Conservation (phyloP, 2,797 vertebrate genomes). For the Labroides dimidiatus region DNA sequence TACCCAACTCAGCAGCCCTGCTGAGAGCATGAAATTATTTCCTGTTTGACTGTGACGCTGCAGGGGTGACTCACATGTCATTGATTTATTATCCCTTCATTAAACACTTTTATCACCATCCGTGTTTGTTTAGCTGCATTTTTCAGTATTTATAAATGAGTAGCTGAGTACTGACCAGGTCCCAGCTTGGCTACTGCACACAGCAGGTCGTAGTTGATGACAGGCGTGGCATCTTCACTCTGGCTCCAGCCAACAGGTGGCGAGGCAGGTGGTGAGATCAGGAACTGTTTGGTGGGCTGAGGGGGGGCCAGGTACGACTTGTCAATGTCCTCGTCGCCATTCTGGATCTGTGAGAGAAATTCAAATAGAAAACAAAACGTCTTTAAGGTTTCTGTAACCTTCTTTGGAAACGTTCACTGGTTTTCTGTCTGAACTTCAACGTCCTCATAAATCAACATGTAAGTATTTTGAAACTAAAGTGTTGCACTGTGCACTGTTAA, state of each 20-base stretch:
- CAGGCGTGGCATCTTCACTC: constrained; percentile 93
- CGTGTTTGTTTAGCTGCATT: background rate
- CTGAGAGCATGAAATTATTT: constrained; percentile 41
- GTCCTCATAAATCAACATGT: too few species aligned
- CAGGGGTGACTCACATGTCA: constrained; percentile 18
- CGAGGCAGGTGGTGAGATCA: constrained; percentile 96
- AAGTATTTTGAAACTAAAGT: too few species aligned
- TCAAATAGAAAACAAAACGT: background rate
- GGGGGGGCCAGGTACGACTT: constrained; percentile 95
- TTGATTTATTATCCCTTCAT: constrained; percentile 1
- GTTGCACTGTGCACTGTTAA: too few species aligned
- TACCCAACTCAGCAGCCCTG: background rate
- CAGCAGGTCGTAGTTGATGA: constrained; percentile 96
- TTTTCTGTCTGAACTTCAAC: too few species aligned
- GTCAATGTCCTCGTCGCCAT: constrained; percentile 88
- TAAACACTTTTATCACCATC: background rate
- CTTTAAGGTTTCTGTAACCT: background rate
- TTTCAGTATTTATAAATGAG: background rate
- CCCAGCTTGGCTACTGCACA: constrained; percentile 97
- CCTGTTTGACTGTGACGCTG: constrained; percentile 33
- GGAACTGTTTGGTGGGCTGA: constrained; percentile 94
- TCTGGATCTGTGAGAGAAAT: constrained; percentile 85
- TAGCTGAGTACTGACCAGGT: constrained; percentile 85
- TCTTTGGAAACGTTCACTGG: too few species aligned
- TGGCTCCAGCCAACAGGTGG: constrained; percentile 97